Base-by-base conservation (phyloP, 2,113 vertebrate species). In the Cyprinodon variegatus region DNA sequence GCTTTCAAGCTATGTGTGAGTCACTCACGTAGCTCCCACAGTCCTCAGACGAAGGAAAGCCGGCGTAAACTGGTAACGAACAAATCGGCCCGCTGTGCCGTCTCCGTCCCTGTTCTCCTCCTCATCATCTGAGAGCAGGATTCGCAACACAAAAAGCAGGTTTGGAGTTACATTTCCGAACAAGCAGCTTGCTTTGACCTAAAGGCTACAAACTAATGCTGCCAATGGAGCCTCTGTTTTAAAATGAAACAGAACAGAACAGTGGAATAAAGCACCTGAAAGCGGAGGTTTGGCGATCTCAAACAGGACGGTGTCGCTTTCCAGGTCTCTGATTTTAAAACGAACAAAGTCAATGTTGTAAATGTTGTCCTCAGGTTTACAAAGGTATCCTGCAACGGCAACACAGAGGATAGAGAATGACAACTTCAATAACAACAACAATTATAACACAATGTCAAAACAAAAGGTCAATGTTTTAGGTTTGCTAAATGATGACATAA, bases 301-400 rank as follows among this genome's bases (percentile, higher is more conserved):
- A 93, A 98, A 98, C 9, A 98, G 93, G 78, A 97, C 96, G 0
- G 96, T 96, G 76, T 96, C 93, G 0, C 95, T 96, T 89, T 98
- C 97, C 87, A 98, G 91, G 88, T 98, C 97, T 78, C 97, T 94
- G 84, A 98, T 98, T 92, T 97, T 98, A 90, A 98, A 98, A 73
- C 96, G 96, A 7, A 96, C 96, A 85, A 98, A 98, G 83, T 98
- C 96, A 38, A 98, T 96, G 76, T 95, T 95, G 79, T 96, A 98
- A 85, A 98, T 81, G 39, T 98, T 98, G 89, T 97, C 97, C 76
- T 98, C 96, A 0, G 96, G 96, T 88, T 95, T 96, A 87, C 96
- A 98, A 59, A 98, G 93, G 85, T 98, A 98, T 81, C 95, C 97
- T 98, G 62, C 45, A 77, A 65, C 41, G 43, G 65, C 1, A 48